Percentiles rank a stretch among this genome's conserved stretches.
These are phyloP conservation scores for Sinosuthora webbiana DNA, from an alignment of 2,113 vertebrate species.

Conservation along the genomic window DNA sequence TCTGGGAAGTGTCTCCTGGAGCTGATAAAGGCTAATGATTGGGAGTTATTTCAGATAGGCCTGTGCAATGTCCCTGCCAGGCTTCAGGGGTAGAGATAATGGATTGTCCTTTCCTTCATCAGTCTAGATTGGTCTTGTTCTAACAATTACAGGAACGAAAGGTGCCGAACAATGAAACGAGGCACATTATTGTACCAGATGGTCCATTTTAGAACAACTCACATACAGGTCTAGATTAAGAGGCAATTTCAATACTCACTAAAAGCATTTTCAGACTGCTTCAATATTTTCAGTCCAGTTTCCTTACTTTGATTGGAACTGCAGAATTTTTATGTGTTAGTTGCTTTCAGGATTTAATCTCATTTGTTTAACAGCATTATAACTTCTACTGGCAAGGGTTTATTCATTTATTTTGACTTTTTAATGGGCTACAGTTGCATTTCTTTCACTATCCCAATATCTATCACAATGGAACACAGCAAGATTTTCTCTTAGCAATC, in stretches of 20 bases:
- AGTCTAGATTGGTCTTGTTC: neutral
- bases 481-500: neutral
- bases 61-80: neutral
- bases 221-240: neutral
- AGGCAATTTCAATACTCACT: neutral
- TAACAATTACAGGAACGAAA: neutral
- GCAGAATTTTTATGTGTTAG: neutral
- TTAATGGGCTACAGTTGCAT: neutral
- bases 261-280: neutral
- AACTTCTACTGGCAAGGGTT: conserved; percentile 3
- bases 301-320: neutral
- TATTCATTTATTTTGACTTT: conserved; percentile 40
- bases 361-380: conserved; percentile 18
- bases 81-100: neutral
- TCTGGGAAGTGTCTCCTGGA: neutral
- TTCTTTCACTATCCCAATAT: conserved; percentile 25
- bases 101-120: neutral
- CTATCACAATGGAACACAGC: conserved; percentile 15
- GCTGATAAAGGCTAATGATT: neutral
- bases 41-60: neutral
- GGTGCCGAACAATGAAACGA: neutral
- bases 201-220: neutral
- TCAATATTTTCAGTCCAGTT: neutral
- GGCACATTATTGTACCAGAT: neutral
- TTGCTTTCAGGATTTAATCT: conserved; percentile 15